Conservation (phyloP, 2,113 vertebrate species). For the Cottus gobio region DNA sequence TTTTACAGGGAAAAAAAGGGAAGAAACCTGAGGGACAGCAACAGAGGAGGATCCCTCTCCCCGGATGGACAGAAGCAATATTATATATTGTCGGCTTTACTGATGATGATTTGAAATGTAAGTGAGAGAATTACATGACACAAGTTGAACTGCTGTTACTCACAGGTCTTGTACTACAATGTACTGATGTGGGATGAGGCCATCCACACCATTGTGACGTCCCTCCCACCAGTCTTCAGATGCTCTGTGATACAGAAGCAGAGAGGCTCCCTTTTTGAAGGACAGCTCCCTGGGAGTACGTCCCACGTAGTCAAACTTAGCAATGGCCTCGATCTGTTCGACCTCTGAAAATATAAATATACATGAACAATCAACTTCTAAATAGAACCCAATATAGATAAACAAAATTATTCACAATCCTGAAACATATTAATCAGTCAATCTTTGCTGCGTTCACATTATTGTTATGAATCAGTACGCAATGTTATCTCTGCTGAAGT, state of each 20-base stretch:
- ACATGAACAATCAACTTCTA: not conserved
- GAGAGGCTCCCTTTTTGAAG: conserved; percentile 97
- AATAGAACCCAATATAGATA: not conserved
- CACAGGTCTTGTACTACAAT: conserved; percentile 99
- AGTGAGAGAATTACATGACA: not conserved
- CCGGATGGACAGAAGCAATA: too few species aligned
- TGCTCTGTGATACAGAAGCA: conserved; percentile 94
- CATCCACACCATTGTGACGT: conserved; percentile 95
- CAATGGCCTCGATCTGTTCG: conserved; percentile 98
- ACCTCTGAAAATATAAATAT: conserved; percentile 85
- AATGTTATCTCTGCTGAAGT: not conserved
- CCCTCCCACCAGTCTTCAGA: conserved; percentile 99
- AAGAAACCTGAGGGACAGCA: too few species aligned
- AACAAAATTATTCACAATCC: not conserved
- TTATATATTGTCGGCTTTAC: not conserved
- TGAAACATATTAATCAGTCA: not conserved
- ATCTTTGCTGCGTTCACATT: not conserved
- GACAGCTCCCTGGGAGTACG: conserved; percentile 94
- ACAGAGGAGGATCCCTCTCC: too few species aligned
- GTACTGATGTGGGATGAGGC: conserved; percentile 98
- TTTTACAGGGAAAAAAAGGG: too few species aligned
- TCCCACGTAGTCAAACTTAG: conserved; percentile 97
- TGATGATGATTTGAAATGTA: not conserved
- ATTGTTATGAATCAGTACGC: not conserved
- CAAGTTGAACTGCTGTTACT: conserved; percentile 73